Evolutionary conservation across 1,140 invertebrate species (phyloP), one percentile per base, ranked within the genome.

Genomic region (Acarapis woodi): DNA sequence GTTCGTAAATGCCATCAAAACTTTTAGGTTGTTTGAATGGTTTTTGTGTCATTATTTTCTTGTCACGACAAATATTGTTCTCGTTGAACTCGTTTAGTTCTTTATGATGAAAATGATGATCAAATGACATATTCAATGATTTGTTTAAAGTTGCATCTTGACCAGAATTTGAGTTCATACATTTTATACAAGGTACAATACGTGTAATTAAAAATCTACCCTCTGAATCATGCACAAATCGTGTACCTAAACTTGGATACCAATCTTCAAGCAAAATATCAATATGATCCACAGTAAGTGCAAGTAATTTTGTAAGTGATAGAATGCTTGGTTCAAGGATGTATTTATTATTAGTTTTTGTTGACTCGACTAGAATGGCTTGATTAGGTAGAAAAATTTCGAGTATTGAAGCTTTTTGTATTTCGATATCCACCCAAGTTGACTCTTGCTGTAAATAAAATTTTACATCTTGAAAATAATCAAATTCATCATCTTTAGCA

Each of bases 231-330:
- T 97, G 90, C 1, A 87, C 80, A 58, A 97, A 97, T 30, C 88
- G 64, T 2, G 87, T 94, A 4, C 88, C 73, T 31, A 87, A 58
- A 0, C 79, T 79, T 1, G 85, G 85, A 59, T 88, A 94, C 88
- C 90, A 97, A 55, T 97, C 90, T 55, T 97, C 90, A 0, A 97
- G 56, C 18, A 99, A 56, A 35, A 85, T 73, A 53, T 99, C 90
- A 46, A 97, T 79, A 51, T 94, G 83, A 53, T 93, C 83, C 1
- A 93, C 79, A n/a, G 82, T 67, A 14, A 88, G 55, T 0, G 85
- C 75, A 31, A 96, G 51, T 12, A 97, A 53, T 49, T 82, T 76
- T 1, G 85, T 70, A 37, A 79, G 65, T 44, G 67, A 68, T 56
- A 73, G 71, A 28, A 69, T 63, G 40, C 65, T 70, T 31, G 65